Percentiles rank a stretch among this genome's conserved stretches.
Evolutionary conservation across 2,113 vertebrate genomes (phyloP).

Genomic region (Equus quagga): DNA sequence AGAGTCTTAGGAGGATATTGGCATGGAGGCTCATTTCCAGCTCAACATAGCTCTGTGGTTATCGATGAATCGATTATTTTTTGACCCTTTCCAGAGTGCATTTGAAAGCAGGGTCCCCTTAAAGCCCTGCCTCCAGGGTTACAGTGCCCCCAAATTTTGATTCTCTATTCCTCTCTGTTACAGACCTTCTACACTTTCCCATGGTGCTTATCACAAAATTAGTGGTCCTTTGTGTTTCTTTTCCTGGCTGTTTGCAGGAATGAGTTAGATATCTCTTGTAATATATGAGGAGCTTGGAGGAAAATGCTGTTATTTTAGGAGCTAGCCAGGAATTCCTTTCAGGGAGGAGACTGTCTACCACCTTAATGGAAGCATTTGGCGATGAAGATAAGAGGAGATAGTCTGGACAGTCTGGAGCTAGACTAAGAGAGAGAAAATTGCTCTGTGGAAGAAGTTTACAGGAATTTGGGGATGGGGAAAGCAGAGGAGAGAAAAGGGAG

Average conservation of each 20-base stretch:
- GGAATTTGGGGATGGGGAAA: not conserved
- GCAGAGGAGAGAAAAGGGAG: not conserved
- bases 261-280: slow-evolving; percentile 57
- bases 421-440: not conserved
- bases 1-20: not conserved
- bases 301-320: slow-evolving; percentile 71
- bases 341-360: slow-evolving; percentile 58
- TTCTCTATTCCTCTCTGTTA: not conserved
- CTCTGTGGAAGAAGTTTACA: not conserved
- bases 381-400: slow-evolving; percentile 67
- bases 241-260: slow-evolving; percentile 50
- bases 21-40: not conserved
- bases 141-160: not conserved
- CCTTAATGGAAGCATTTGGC: slow-evolving; percentile 62
- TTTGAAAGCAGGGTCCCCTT: not conserved
- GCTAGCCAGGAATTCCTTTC: slow-evolving; percentile 71
- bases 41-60: not conserved
- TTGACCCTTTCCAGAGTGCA: not conserved
- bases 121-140: not conserved
- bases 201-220: slow-evolving; percentile 46
- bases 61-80: not conserved
- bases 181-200: not conserved
- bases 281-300: slow-evolving; percentile 7
- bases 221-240: slow-evolving; percentile 51
- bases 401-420: slow-evolving; percentile 30